These are phyloP conservation scores for Anoplopoma fimbria DNA, from an alignment of 2,113 vertebrate species.

Conservation along the genomic window DNA sequence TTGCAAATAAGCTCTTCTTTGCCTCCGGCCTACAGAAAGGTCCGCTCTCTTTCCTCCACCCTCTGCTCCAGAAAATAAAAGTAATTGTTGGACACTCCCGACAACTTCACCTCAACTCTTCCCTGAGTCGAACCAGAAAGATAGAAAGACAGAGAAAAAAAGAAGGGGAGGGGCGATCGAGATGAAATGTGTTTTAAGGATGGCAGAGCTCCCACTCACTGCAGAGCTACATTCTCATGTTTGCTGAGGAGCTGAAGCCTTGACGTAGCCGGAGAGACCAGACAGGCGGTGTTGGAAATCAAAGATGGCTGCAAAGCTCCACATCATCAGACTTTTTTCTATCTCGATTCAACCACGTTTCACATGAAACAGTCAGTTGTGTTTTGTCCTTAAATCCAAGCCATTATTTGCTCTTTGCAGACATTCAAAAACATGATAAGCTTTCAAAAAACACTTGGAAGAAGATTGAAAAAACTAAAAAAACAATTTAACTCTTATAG, in stretches of 20 bases:
- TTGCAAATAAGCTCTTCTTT: constrained; percentile 54
- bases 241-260: constrained; percentile 57
- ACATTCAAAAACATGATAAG: neutral
- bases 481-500: neutral
- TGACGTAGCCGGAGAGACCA: constrained; percentile 53
- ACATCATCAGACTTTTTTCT: constrained; percentile 70
- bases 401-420: neutral
- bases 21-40: constrained; percentile 7
- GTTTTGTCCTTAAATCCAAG: neutral
- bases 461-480: neutral
- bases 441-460: neutral
- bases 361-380: constrained; percentile 31
- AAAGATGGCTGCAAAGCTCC: constrained; percentile 78
- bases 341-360: constrained; percentile 9
- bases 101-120: constrained; percentile 58
- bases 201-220: constrained; percentile 70
- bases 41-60: constrained; percentile 8
- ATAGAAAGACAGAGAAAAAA: constrained; percentile 34
- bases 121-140: constrained; percentile 43
- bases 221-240: constrained; percentile 71
- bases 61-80: constrained; percentile 41
- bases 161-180: constrained; percentile 43
- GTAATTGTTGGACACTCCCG: constrained; percentile 53
- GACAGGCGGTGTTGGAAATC: constrained; percentile 60
- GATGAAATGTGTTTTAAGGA: constrained; percentile 77